Base-by-base conservation (phyloP, 2,888 invertebrate genomes). In the Hemaris fuciformis region DNA sequence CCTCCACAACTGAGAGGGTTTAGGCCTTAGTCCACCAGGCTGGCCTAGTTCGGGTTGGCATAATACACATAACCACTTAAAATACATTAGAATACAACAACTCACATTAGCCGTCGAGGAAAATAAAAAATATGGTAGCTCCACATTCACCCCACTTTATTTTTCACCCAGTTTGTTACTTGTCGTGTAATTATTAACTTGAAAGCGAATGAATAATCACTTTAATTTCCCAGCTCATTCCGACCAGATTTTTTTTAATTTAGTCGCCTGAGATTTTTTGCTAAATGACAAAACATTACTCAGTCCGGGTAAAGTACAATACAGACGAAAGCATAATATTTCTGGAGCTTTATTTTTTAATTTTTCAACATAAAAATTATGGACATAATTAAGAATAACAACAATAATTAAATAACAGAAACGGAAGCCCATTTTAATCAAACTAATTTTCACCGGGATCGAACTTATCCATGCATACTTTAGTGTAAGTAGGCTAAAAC, bases 271-370 rank as follows among this genome's bases (percentile, higher is more conserved):
- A 57, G 61, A 34, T 61, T 61, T 48, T 61, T 43, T 61, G 27
- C 18, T 43, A 61, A 61, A 61, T 61, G 22, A 46, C 43, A 57
- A 45, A n/a, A 57, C 57, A 61, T 61, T 61, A 57, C 31, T 61
- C 57, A 56, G 48, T 13, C 48, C 23, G 20, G 23, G 59, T 8
- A 7, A 23, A 20, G 23, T n/a, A 23, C 59, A 25, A 45, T 34
- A 38, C 38, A n/a, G 5, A 42, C 38, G 22, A 57, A 45, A 59
- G 46, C 38, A 23, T 59, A 59, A 45, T 46, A 7, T 27, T n/a
- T 6, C 15, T 15, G 5, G 3, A n/a, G 15, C 15, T 15, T 48
- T 48, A n/a, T 23, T 48, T 15, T n/a, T 15, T 27, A 5, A 25
- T 48, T 15, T 48, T 27, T 48, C n/a, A 25, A 38, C 38, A 38